Conservation (phyloP, 2,113 vertebrate species). For the Nettapus auritus region DNA sequence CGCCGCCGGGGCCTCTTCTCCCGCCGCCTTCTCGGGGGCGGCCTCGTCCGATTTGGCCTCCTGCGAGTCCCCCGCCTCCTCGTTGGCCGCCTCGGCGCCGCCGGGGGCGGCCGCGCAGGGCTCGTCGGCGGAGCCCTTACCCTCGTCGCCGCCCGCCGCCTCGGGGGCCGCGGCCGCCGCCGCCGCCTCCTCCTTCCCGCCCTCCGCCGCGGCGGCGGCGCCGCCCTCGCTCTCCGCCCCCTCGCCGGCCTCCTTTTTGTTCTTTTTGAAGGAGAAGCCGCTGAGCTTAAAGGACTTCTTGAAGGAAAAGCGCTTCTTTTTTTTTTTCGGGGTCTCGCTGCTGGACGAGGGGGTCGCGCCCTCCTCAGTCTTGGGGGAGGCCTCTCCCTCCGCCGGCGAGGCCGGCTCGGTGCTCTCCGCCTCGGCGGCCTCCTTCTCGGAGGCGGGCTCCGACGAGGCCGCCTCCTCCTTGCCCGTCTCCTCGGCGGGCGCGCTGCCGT, state of each 20-base stretch:
- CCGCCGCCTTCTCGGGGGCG: conserved; percentile 69
- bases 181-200: conserved; percentile 72
- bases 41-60: conserved; percentile 77
- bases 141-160: conserved; percentile 57
- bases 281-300: conserved; percentile 98
- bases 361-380: conserved; percentile 78
- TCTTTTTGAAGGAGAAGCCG: conserved; percentile 97
- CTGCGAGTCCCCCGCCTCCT: conserved; percentile 72
- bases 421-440: conserved; percentile 66
- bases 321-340: conserved; percentile 94
- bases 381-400: conserved; percentile 83
- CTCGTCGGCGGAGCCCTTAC: conserved; percentile 64
- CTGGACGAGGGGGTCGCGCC: conserved; percentile 84
- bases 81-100: conserved; percentile 70
- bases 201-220: conserved; percentile 70
- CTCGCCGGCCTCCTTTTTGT: conserved; percentile 90
- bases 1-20: conserved; percentile 73
- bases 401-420: conserved; percentile 82
- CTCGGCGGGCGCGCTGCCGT: conserved; percentile 86
- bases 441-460: conserved; percentile 61
- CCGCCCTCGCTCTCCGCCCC: conserved; percentile 81
- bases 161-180: conserved; percentile 58
- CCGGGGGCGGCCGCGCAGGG: conserved; percentile 40
- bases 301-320: conserved; percentile 97
- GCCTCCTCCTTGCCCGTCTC: conserved; percentile 69